phyloP scores from a whole-genome alignment of 2,113 vertebrate species.

The Psammodynastes pulverulentus region DNA sequence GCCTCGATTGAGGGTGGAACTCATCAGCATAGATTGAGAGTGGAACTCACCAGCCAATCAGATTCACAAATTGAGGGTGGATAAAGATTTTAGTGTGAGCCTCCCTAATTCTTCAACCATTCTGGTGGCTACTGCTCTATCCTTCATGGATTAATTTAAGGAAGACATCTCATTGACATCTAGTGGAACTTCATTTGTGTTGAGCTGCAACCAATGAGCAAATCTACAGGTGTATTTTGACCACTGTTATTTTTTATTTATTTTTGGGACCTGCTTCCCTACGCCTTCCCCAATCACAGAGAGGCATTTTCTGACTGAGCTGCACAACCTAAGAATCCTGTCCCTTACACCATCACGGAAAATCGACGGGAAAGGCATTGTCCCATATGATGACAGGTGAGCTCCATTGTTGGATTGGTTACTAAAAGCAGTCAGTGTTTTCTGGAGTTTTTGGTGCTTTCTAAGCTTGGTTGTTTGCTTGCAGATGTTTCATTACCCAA shows the following conservation, averaged over 20 bases:
- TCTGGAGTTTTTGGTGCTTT: background rate
- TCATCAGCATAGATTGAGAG: background rate
- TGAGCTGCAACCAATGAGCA: background rate
- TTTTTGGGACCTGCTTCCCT: background rate
- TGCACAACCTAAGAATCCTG: slow-evolving; percentile 78
- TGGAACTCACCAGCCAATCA: no score
- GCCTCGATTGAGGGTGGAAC: no score
- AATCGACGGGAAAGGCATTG: slow-evolving; percentile 80
- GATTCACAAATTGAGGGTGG: background rate
- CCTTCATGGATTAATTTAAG: background rate
- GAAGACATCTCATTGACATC: background rate
- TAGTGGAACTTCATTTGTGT: background rate
- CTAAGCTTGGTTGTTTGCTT: background rate
- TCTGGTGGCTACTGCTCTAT: background rate
- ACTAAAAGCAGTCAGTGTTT: background rate
- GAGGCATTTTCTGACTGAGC: slow-evolving; percentile 75
- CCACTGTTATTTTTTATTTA: background rate
- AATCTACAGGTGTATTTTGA: background rate
- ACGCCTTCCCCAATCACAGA: slow-evolving; percentile 62
- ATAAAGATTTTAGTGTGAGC: background rate
- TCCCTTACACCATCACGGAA: slow-evolving; percentile 84
- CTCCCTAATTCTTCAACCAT: background rate
- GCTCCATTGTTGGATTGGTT: background rate
- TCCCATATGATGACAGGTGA: slow-evolving; percentile 86
- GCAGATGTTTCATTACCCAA: background rate